These are phyloP conservation scores for Nesogale talazaci DNA, from an alignment of 2,113 vertebrate species.

Conservation along the genomic window DNA sequence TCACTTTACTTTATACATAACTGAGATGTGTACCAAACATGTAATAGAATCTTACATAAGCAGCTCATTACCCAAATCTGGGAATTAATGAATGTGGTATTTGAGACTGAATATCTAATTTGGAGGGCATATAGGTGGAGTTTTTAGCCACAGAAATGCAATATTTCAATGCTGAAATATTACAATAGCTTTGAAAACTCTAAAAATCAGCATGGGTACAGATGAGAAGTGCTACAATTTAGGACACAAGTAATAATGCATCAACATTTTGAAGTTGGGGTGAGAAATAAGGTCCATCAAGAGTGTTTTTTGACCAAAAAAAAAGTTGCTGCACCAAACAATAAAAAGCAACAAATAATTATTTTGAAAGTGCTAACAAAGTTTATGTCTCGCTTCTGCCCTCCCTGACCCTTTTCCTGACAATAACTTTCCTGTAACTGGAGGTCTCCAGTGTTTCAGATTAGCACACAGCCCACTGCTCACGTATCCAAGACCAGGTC, in stretches of 20 bases:
- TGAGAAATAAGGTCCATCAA: not conserved
- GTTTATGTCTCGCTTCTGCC: not conserved
- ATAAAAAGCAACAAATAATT: not conserved
- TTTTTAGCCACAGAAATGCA: not conserved
- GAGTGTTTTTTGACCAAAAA: too few species aligned
- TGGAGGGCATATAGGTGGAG: conserved; percentile 42
- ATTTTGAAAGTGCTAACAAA: not conserved
- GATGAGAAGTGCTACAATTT: not conserved
- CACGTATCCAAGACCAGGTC: too few species aligned
- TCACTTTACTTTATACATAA: too few species aligned
- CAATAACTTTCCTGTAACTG: not conserved
- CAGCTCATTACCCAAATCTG: conserved; percentile 41
- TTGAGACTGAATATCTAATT: conserved; percentile 55
- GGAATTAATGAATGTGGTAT: not conserved
- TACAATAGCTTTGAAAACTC: not conserved
- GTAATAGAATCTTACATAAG: conserved; percentile 43
- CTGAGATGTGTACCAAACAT: conserved; percentile 42
- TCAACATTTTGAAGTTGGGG: not conserved
- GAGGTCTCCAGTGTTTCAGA: not conserved
- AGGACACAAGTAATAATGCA: not conserved
- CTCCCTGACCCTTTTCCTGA: not conserved
- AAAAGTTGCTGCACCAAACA: not conserved
- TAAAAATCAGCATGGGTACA: conserved; percentile 2
- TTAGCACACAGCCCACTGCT: not conserved
- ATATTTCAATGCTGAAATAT: conserved; percentile 7